Conservation (phyloP, 2,797 vertebrate species). For the Orientallactaga sibirica region DNA sequence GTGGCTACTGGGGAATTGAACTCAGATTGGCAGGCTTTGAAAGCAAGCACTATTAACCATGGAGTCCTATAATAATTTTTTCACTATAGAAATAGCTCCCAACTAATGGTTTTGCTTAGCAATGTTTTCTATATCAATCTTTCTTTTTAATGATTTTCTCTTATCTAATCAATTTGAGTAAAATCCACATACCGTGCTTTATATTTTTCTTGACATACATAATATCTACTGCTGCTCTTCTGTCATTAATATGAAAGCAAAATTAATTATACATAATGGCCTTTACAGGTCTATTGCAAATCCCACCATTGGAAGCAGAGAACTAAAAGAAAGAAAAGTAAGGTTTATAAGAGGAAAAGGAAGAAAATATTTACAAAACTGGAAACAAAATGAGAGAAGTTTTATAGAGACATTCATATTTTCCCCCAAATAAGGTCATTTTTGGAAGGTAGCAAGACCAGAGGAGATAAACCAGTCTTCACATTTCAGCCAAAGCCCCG, state of each 20-base stretch:
- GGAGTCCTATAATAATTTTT: no score
- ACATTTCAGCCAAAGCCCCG: no score
- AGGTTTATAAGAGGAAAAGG: neutral
- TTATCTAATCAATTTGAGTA: constrained; percentile 29
- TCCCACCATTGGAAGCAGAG: neutral
- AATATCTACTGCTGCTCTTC: neutral
- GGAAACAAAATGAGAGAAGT: neutral
- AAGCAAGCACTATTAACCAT: no score
- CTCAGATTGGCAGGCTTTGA: no score
- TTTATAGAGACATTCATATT: neutral
- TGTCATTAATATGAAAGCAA: neutral
- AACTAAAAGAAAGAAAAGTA: neutral
- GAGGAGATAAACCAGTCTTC: no score
- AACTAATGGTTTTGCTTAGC: neutral
- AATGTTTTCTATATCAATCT: neutral
- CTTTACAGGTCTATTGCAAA: neutral
- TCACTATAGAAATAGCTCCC: neutral
- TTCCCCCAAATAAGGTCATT: constrained; percentile 6
- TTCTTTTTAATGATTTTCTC: neutral
- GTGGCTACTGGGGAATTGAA: no score
- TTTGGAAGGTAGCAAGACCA: no score
- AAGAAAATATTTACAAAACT: neutral
- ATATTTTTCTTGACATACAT: neutral
- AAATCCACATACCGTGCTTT: constrained; percentile 4
- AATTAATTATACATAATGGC: neutral